Evolutionary conservation across 2,888 invertebrate species (phyloP).

Genomic region (Rhagophthalmus giganteus): DNA sequence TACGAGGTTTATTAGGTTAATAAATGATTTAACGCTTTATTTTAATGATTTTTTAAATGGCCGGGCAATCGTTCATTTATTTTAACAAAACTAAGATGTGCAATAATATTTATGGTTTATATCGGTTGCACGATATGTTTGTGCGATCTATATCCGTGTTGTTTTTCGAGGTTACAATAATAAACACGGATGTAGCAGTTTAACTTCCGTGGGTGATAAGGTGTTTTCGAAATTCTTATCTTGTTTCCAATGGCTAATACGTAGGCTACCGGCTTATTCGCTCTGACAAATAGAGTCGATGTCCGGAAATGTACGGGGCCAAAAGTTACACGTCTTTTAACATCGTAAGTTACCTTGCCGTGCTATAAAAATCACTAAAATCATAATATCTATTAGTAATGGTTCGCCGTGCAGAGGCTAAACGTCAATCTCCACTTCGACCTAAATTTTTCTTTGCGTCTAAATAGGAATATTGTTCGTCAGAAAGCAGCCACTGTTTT

Average conservation of each 20-base stretch:
- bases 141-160: constrained; percentile 10
- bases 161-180: constrained; percentile 23
- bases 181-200: constrained; percentile 25
- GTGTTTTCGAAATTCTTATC: constrained; percentile 25
- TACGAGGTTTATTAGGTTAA: not conserved
- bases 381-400: no score
- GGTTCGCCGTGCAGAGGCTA: no score
- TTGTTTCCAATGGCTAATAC: constrained; percentile 10
- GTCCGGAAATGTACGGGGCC: no score
- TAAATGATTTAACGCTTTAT: not conserved
- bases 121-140: constrained; percentile 2
- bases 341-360: no score
- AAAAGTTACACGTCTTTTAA: not conserved
- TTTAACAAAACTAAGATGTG: not conserved
- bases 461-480: no score
- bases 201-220: constrained; percentile 26
- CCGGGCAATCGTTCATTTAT: not conserved
- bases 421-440: no score
- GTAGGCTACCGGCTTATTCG: constrained; percentile 11
- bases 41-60: not conserved
- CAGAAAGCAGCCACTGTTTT: no score
- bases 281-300: no score
- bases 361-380: no score
- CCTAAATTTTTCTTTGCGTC: no score
- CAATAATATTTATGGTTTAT: constrained; percentile 13